These are phyloP conservation scores for Pachypsylla venusta DNA, from an alignment of 1,140 invertebrate genomes.

Conservation along the genomic window DNA sequence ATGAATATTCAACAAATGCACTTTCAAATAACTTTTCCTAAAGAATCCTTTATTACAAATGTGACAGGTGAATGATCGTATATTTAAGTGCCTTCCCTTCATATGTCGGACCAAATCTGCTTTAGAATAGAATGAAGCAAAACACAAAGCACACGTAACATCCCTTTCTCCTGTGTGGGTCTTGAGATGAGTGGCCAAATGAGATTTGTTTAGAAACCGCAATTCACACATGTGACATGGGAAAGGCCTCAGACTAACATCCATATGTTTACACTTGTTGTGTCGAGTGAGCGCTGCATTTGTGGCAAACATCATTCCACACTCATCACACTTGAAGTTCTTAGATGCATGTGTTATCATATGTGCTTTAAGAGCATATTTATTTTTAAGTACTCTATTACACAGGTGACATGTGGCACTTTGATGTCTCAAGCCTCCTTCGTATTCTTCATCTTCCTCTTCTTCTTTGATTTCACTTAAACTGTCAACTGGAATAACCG, in stretches of 20 bases:
- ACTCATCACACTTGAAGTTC: not conserved
- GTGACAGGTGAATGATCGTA: not conserved
- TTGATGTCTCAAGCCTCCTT: not conserved
- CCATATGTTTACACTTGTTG: conserved; percentile 6
- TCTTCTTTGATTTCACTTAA: not conserved
- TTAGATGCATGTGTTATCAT: not conserved
- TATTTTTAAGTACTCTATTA: not conserved
- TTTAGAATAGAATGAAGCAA: not conserved
- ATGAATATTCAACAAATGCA: not conserved
- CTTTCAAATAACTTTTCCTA: not conserved
- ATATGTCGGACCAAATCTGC: not conserved
- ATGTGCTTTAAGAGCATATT: not conserved
- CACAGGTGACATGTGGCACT: not conserved
- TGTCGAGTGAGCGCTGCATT: not conserved
- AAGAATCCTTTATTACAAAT: not conserved
- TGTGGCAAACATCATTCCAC: not conserved
- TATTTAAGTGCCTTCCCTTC: not conserved
- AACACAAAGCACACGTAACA: not conserved
- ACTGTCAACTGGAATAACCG: not conserved
- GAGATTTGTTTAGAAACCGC: conserved; percentile 1
- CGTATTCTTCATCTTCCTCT: not conserved
- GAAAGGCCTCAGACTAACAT: not conserved
- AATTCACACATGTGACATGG: not conserved
- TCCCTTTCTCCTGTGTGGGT: not conserved
- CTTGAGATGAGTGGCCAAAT: not conserved